Base-by-base conservation (phyloP, 2,888 invertebrate genomes). In the Diabrotica balteata region DNA sequence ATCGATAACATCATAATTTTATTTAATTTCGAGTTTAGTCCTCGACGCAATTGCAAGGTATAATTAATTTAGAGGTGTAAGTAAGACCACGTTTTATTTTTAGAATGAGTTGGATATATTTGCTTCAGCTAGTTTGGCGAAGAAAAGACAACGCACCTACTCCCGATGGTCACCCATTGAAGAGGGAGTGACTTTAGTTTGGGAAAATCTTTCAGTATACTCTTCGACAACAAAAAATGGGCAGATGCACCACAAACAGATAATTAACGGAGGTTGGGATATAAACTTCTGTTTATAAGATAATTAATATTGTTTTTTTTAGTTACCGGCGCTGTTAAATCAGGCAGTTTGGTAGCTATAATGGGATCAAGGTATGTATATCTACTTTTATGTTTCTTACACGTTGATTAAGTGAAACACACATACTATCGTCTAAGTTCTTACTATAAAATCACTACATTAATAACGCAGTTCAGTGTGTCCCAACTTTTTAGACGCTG, bases 321-420 rank as follows among this genome's bases (percentile, higher is more conserved):
- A 92, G 94, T 93, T 5, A 90, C 90, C 71, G 95, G 95, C 55
- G 92, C 92, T 46, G 91, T 94, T 7, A 90, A 90, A 78, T 91
- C 94, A 8, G 95, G 95, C 7, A 90, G 91, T 73, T 85, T 95
- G 75, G 92, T 93, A 70, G 95, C 95, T 0, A 84, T 95, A 68
- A 92, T 95, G 90, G 95, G 95, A 67, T 90, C 93, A 70, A 92
- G 93, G 94, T 93, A 85, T 43, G 4, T 17, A 17, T 17, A 1
- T 17, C 17, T 17, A 32, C 32, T 2, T 4, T 32, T 32, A 17
- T 17, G 32, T 32, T 32, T 4, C 32, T 5, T 32, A 32, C 32
- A 32, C 32, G 1, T 32, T 32, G 5, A 32, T 32, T 32, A 32
- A 32, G 32, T 32, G 4, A 32, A 32, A 32, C 5, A 32, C 32